These are phyloP conservation scores for Rhagoletis zephyria DNA, from an alignment of 1,140 invertebrate genomes.

Conservation along the genomic window DNA sequence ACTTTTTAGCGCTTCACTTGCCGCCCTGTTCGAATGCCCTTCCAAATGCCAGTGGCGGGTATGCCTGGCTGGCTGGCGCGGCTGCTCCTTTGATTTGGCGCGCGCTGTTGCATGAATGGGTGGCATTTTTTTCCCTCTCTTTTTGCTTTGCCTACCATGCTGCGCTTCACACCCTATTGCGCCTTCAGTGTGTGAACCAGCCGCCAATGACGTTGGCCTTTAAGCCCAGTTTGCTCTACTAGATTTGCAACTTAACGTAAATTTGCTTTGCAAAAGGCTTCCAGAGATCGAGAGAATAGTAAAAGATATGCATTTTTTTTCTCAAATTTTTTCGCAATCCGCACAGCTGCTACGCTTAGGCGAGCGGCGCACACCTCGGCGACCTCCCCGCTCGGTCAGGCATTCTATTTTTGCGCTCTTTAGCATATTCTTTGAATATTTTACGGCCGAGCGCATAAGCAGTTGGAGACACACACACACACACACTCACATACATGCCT, in stretches of 20 bases:
- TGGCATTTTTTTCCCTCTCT: not conserved
- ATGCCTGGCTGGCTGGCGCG: not conserved
- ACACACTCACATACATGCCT: not conserved
- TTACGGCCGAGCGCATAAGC: slow-evolving; percentile 28
- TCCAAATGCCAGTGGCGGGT: not conserved
- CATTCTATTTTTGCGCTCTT: slow-evolving; percentile 15
- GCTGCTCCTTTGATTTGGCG: not conserved
- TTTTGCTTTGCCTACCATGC: not conserved
- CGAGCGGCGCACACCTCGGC: not conserved
- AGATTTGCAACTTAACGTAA: too few species aligned
- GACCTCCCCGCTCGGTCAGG: not conserved
- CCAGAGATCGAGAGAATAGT: too few species aligned
- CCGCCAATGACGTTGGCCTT: too few species aligned
- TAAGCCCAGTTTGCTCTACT: too few species aligned
- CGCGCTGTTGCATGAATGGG: not conserved
- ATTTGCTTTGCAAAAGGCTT: too few species aligned
- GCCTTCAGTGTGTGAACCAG: too few species aligned
- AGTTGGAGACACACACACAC: not conserved
- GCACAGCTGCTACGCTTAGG: too few species aligned
- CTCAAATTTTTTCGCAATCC: too few species aligned
- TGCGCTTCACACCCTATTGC: too few species aligned
- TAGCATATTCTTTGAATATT: slow-evolving; percentile 47
- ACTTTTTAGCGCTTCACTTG: not conserved
- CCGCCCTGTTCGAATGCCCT: not conserved
- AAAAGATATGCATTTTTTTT: too few species aligned